These are phyloP conservation scores for Leptoteleia sp. DNA, from an alignment of 1,140 invertebrate genomes.

Conservation along the genomic window DNA sequence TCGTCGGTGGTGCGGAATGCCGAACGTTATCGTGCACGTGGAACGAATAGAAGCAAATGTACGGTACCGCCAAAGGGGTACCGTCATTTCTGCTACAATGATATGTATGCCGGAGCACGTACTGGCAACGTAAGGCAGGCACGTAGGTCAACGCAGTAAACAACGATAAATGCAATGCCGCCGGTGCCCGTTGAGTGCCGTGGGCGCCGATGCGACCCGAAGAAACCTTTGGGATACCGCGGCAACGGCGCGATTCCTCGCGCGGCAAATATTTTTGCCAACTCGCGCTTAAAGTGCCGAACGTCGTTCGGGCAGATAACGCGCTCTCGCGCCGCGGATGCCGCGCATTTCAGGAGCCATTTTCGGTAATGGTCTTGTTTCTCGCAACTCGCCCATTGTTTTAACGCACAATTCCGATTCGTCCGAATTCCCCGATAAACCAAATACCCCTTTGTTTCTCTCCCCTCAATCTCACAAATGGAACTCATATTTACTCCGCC, in stretches of 20 bases:
- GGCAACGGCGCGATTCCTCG: slow-evolving; percentile 49
- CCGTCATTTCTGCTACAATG: slow-evolving; percentile 64
- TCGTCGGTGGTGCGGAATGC: slow-evolving; percentile 53
- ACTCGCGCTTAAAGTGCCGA: slow-evolving; percentile 67
- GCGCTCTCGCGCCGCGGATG: slow-evolving; percentile 48
- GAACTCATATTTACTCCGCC: not conserved
- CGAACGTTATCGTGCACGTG: slow-evolving; percentile 66
- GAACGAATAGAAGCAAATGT: slow-evolving; percentile 69
- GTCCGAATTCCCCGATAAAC: slow-evolving; percentile 36
- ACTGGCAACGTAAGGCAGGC: slow-evolving; percentile 62
- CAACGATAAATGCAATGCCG: slow-evolving; percentile 67
- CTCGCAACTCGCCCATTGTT: slow-evolving; percentile 54
- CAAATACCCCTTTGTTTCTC: slow-evolving; percentile 21
- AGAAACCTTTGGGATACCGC: slow-evolving; percentile 64
- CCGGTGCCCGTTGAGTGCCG: slow-evolving; percentile 48
- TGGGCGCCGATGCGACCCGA: slow-evolving; percentile 60
- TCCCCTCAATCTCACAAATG: not conserved
- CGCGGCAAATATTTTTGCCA: slow-evolving; percentile 66
- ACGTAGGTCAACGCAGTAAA: slow-evolving; percentile 68
- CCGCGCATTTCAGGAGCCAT: slow-evolving; percentile 68
- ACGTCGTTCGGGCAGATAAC: slow-evolving; percentile 69
- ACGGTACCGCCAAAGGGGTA: slow-evolving; percentile 67
- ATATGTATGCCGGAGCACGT: slow-evolving; percentile 65
- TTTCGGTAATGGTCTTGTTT: slow-evolving; percentile 64
- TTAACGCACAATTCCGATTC: slow-evolving; percentile 34